phyloP scores from a whole-genome alignment of 2,113 vertebrate genomes.

The Chionis minor region DNA sequence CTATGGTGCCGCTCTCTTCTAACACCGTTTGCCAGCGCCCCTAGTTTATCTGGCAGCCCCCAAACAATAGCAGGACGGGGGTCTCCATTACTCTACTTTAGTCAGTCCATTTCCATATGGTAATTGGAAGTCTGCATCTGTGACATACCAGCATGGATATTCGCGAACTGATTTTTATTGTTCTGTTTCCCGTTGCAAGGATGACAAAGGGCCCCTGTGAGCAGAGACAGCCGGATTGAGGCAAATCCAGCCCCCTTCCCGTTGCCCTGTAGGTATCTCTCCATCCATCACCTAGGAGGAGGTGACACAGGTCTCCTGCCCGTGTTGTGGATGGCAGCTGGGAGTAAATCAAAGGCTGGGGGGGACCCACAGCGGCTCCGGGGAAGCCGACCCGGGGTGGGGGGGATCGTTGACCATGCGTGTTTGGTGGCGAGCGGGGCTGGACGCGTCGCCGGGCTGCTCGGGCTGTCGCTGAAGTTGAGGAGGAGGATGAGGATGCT shows the following conservation, averaged over 20 bases:
- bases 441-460: rapidly evolving
- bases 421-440: rapidly evolving
- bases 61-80: not conserved
- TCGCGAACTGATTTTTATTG: not conserved
- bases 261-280: not conserved
- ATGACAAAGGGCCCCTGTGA: not conserved
- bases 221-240: not conserved
- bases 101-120: not conserved
- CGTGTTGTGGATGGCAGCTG: rapidly evolving
- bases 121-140: not conserved
- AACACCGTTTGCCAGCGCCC: not conserved
- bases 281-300: not conserved
- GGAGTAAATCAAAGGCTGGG: not conserved
- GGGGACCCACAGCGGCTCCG: not conserved
- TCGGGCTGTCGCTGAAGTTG: not conserved
- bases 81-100: not conserved
- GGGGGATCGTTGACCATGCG: rapidly evolving
- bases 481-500: not conserved
- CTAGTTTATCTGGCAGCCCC: not conserved
- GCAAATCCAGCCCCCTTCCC: not conserved
- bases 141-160: not conserved
- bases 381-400: not conserved
- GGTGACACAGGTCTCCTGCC: not conserved
- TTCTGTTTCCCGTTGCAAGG: not conserved
- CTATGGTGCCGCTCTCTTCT: not conserved